Evolutionary conservation across 2,797 vertebrate species (phyloP), one percentile per base, ranked within the genome.

Genomic region (Nothura maculosa): DNA sequence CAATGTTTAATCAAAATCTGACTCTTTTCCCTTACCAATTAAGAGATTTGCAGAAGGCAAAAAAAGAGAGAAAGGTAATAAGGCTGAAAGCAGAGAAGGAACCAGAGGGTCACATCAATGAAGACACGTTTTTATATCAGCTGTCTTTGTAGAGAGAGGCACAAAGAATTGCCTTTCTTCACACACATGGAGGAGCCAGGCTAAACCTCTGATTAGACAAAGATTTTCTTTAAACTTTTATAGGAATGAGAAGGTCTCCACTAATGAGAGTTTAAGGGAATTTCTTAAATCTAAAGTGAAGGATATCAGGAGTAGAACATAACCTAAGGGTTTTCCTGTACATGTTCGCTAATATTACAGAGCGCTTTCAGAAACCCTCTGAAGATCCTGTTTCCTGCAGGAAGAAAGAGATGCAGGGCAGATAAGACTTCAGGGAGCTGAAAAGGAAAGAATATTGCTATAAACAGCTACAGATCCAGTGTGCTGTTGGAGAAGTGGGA

Each of bases 231-330:
- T 91, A 98, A 98, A 98, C 95, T 97, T 98, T 97, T 90, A 97
- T 96, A 95, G 96, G 96, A 93, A 96, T 85, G 91, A 97, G 95
- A 95, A 97, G 95, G 96, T 96, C 97, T 96, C 92, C 73, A 61
- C 97, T 98, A 98, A 98, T 98, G 97, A 98, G 97, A 97, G 94
- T 97, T 98, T 97, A 97, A 97, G 96, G 96, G 96, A 96, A 96
- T 97, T 97, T 98, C 97, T 97, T 94, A 97, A 98, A 98, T 98
- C 96, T 97, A 85, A 98, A 97, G 97, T 97, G 97, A 98, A 98
- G 92, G 97, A 96, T 98, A 98, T 95, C 96, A 97, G 96, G 97
- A 97, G 96, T 96, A 95, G 97, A 98, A 98, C 96, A 97, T 96
- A 97, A 98, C 97, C 97, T 97, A 95, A 96, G 97, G 97, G 97